These are phyloP conservation scores for Rhagoletis zephyria DNA, from an alignment of 1,140 invertebrate genomes.

Conservation along the genomic window DNA sequence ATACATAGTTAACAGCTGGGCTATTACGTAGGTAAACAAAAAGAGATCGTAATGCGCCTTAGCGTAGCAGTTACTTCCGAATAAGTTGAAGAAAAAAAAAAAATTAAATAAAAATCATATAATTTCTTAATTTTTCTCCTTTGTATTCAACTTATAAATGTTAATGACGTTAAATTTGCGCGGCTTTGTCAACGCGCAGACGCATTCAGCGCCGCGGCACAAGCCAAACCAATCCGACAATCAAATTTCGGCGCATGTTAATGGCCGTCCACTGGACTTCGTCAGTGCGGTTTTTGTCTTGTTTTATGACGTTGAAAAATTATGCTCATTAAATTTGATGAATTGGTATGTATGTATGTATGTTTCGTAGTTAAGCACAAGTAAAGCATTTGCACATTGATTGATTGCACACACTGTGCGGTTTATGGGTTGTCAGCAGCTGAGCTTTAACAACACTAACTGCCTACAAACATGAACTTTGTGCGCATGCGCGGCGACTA, in stretches of 20 bases:
- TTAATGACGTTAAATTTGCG: conserved; percentile 35
- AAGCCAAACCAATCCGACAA: conserved; percentile 32
- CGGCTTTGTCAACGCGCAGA: conserved; percentile 26
- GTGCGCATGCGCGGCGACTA: background rate
- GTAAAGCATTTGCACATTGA: background rate
- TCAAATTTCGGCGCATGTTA: background rate
- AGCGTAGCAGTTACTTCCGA: background rate
- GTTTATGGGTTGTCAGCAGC: background rate
- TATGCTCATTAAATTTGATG: conserved; percentile 35
- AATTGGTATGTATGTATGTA: background rate
- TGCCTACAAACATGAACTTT: background rate
- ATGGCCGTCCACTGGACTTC: background rate
- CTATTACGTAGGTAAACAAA: background rate
- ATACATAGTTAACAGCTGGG: too few relatives aligned
- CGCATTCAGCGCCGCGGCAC: background rate
- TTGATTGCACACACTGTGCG: background rate
- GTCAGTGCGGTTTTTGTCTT: background rate
- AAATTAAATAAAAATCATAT: background rate
- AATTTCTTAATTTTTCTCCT: background rate
- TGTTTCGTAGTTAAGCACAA: background rate
- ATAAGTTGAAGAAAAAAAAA: background rate
- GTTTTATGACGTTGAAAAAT: background rate
- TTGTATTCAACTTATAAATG: background rate
- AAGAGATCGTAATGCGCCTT: background rate
- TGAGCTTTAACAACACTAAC: background rate